Conservation (phyloP, 2,113 vertebrate genomes). For the Hypomesus transpacificus region DNA sequence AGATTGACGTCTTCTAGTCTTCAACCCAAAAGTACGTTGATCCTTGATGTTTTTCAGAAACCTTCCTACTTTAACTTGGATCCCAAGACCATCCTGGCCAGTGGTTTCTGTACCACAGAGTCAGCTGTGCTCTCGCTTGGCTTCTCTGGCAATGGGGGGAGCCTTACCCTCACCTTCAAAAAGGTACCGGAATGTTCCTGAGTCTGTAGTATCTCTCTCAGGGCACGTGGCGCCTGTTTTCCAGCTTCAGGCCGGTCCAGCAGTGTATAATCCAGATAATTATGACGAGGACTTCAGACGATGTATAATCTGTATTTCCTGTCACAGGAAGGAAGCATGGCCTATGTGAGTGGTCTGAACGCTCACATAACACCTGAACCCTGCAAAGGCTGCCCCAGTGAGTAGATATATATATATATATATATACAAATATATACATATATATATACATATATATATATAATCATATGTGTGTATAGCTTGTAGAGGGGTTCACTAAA, state of each 20-base stretch:
- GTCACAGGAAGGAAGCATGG: conserved; percentile 66
- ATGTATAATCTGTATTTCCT: not conserved
- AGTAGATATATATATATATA: conserved; percentile 19
- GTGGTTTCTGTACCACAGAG: conserved; percentile 68
- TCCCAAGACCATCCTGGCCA: conserved; percentile 57
- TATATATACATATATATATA: not conserved
- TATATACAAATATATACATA: not conserved
- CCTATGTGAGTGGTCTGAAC: conserved; percentile 69
- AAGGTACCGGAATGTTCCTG: conserved; percentile 69
- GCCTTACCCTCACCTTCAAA: conserved; percentile 76
- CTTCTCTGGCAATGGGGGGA: conserved; percentile 63
- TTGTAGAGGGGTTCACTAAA: not conserved
- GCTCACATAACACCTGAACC: conserved; percentile 54
- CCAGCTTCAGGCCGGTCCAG: no score
- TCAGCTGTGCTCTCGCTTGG: conserved; percentile 69
- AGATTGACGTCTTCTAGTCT: not conserved
- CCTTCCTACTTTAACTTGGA: conserved; percentile 73
- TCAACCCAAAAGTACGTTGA: not conserved
- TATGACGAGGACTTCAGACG: no score
- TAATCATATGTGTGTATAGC: no score
- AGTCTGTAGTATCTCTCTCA: not conserved
- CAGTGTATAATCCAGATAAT: no score
- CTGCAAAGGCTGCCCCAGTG: conserved; percentile 62
- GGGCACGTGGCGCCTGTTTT: not conserved
- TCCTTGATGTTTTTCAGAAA: conserved; percentile 55